phyloP scores from a whole-genome alignment of 2,113 vertebrate species.

The Amazona vittata region DNA sequence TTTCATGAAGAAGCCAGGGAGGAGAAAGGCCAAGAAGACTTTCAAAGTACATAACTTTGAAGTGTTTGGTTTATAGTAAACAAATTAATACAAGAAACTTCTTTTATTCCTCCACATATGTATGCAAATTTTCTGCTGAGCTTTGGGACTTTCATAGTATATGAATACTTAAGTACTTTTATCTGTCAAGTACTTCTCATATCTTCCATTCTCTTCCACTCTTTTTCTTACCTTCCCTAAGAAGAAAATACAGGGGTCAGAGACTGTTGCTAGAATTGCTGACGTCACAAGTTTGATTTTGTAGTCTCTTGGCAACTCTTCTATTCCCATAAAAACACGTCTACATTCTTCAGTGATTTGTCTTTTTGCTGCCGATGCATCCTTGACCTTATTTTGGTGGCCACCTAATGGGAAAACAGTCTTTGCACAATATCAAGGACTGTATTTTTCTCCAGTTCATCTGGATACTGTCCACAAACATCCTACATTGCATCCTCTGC shows the following conservation, averaged over 20 bases:
- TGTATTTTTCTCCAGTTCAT: background rate
- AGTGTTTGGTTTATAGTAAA: background rate
- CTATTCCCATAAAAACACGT: background rate
- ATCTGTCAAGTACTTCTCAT: background rate
- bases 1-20: background rate
- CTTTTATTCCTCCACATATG: background rate
- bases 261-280: background rate
- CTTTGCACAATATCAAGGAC: background rate
- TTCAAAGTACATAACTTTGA: background rate
- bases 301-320: background rate
- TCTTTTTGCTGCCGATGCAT: background rate
- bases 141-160: background rate
- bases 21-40: background rate
- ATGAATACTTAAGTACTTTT: background rate
- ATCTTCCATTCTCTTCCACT: background rate
- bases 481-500: background rate
- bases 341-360: background rate
- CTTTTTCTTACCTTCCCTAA: background rate
- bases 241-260: background rate
- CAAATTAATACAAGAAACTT: conserved; percentile 7
- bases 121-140: conserved; percentile 20
- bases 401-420: background rate
- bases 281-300: background rate
- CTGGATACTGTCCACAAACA: background rate
- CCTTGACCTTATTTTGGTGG: background rate